These are phyloP conservation scores for Hirtodrosophila trivittata DNA, from an alignment of 2,888 invertebrate genomes.

Conservation along the genomic window DNA sequence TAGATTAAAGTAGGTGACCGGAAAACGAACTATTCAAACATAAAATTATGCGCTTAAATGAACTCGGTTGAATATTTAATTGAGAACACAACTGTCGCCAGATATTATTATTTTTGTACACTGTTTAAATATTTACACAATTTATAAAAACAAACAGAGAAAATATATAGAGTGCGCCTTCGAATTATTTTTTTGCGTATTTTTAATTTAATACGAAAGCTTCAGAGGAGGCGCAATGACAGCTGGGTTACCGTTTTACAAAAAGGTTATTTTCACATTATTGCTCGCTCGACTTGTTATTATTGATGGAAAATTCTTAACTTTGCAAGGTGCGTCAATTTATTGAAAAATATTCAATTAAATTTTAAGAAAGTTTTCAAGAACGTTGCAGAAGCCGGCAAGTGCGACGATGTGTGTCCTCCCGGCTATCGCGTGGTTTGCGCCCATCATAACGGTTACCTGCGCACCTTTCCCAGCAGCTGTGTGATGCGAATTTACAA, in stretches of 20 bases:
- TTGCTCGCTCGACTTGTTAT: constrained; percentile 23
- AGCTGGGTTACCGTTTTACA: constrained; percentile 12
- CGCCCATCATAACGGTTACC: constrained; percentile 53
- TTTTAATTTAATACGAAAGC: constrained; percentile 39
- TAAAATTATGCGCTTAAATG: not conserved
- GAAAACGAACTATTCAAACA: not conserved
- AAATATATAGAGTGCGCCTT: constrained; percentile 12
- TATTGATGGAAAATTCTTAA: constrained; percentile 33
- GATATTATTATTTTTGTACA: constrained; percentile 29
- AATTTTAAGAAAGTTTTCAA: not conserved
- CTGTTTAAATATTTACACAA: constrained; percentile 44
- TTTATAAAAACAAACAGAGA: constrained; percentile 38
- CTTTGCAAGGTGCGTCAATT: constrained; percentile 35
- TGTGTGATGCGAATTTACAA: constrained; percentile 68
- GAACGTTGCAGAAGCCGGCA: constrained; percentile 37
- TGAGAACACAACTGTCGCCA: constrained; percentile 17
- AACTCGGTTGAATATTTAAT: not conserved
- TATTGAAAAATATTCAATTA: not conserved
- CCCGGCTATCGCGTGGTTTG: constrained; percentile 61
- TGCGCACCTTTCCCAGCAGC: constrained; percentile 61
- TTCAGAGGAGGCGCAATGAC: constrained; percentile 31
- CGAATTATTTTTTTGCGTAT: constrained; percentile 14
- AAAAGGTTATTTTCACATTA: constrained; percentile 23
- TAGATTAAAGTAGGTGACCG: not conserved
- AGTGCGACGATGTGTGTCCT: constrained; percentile 69